These are phyloP conservation scores for Antechinus flavipes DNA, from an alignment of 2,113 vertebrate genomes.

Conservation along the genomic window DNA sequence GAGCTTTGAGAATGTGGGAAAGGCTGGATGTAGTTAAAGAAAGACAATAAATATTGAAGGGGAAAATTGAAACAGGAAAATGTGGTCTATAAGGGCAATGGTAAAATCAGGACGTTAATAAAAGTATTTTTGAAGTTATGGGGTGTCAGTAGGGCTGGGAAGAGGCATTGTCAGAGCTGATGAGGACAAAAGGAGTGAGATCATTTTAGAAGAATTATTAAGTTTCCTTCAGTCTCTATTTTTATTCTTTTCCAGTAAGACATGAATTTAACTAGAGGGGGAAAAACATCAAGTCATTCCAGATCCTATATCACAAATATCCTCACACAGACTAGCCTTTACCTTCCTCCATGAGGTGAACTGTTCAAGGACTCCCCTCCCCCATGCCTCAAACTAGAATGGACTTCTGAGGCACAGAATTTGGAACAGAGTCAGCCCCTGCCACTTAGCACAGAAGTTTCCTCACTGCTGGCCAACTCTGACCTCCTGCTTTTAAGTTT, in stretches of 20 bases:
- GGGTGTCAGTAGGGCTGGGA: neutral
- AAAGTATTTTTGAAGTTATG: neutral
- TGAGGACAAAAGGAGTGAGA: neutral
- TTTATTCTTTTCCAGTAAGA: neutral
- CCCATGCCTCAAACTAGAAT: neutral
- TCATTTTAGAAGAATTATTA: neutral
- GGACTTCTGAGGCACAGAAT: slow-evolving; percentile 1
- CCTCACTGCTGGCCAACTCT: slow-evolving; percentile 73
- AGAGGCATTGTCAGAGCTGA: neutral
- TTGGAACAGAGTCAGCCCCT: slow-evolving; percentile 4
- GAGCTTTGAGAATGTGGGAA: neutral
- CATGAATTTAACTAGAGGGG: neutral
- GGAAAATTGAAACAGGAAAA: neutral
- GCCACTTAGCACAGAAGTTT: slow-evolving; percentile 54
- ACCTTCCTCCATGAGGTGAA: neutral
- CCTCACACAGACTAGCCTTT: fast-evolving
- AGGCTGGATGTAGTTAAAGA: neutral
- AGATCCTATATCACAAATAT: neutral
- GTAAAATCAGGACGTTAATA: neutral
- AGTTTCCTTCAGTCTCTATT: neutral
- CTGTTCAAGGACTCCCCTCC: neutral
- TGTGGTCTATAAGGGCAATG: neutral
- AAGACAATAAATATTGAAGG: neutral
- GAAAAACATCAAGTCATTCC: too few species aligned
- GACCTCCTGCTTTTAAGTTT: slow-evolving; percentile 79